A percentile compares a stretch with the other conserved stretches of the same genome.
phyloP scores from a whole-genome alignment of 2,888 invertebrate species.

The Ectemnius continuus region DNA sequence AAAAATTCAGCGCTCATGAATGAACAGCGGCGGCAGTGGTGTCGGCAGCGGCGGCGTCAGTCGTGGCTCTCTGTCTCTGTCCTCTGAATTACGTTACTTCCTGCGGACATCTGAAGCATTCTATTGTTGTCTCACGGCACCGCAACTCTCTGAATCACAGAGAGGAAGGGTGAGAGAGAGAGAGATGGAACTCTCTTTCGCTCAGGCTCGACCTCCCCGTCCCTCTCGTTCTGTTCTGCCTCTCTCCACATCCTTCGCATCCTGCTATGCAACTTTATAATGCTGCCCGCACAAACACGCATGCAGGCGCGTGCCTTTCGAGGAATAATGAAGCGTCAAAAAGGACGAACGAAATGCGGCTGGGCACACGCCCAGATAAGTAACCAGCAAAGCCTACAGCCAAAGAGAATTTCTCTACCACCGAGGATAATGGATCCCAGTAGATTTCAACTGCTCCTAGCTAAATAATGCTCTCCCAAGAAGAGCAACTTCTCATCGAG shows the following conservation, averaged over 20 bases:
- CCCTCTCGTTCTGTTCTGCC: too few relatives aligned
- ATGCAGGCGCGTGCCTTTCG: conserved; percentile 5
- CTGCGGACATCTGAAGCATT: conserved; percentile 9
- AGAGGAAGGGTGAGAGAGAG: too few relatives aligned
- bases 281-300: background rate
- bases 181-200: too few relatives aligned
- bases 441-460: too few relatives aligned
- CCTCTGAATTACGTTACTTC: conserved; percentile 7
- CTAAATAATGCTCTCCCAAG: too few relatives aligned
- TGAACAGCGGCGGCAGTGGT: background rate
- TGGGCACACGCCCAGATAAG: background rate
- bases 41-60: background rate
- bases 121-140: conserved; percentile 5
- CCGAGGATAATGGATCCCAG: background rate
- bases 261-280: conserved; percentile 8
- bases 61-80: too few relatives aligned
- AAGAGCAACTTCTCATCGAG: too few relatives aligned
- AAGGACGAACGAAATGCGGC: conserved; percentile 2
- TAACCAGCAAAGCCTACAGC: too few relatives aligned
- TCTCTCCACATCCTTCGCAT: background rate
- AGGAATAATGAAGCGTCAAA: conserved; percentile 2
- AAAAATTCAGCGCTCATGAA: background rate
- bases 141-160: conserved; percentile 9
- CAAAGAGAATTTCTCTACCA: background rate
- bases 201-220: too few relatives aligned